phyloP scores from a whole-genome alignment of 2,113 vertebrate species.

The Halichoerus grypus region DNA sequence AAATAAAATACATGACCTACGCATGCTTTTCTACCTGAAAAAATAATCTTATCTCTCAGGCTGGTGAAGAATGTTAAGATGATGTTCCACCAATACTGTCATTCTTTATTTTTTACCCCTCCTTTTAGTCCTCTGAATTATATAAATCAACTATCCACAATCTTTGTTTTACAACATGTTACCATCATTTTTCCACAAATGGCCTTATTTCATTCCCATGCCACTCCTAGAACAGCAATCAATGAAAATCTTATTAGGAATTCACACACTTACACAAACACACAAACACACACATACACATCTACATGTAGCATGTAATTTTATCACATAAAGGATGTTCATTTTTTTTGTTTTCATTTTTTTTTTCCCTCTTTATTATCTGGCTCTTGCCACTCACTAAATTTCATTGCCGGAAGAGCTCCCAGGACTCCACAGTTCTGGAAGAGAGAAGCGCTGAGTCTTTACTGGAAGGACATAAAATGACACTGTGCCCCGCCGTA shows the following conservation, averaged over 20 bases:
- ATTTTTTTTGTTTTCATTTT: neutral
- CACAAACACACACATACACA: neutral
- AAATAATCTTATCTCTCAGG: neutral
- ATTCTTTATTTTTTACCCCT: neutral
- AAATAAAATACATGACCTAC: neutral
- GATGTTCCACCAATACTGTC: neutral
- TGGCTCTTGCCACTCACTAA: neutral
- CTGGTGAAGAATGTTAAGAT: neutral
- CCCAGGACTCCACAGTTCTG: neutral
- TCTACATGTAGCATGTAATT: neutral
- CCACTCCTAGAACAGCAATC: neutral
- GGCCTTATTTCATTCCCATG: neutral
- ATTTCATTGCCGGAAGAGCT: neutral
- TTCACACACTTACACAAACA: neutral
- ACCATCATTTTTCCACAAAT: neutral
- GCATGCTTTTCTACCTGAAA: neutral
- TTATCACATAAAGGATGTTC: neutral
- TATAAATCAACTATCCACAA: neutral
- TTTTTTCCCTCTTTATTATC: neutral
- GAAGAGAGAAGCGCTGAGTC: neutral
- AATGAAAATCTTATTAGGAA: neutral
- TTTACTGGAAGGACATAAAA: slow-evolving; percentile 87
- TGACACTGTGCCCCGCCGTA: slow-evolving; percentile 92
- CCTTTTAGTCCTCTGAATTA: neutral
- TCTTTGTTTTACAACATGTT: neutral